phyloP scores from a whole-genome alignment of 2,797 vertebrate genomes.

The Takifugu rubripes region DNA sequence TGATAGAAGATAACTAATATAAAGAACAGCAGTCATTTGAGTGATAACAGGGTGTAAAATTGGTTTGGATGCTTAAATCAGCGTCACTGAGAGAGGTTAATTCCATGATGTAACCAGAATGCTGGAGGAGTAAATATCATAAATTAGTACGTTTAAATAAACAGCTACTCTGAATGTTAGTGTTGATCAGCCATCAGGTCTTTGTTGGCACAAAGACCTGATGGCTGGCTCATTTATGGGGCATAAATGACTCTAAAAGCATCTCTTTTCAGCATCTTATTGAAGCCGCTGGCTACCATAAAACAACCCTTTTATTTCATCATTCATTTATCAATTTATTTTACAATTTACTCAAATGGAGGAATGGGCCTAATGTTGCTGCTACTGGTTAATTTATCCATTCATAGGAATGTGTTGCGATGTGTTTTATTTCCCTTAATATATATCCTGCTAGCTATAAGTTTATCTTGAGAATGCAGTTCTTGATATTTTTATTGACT shows the following conservation, averaged over 20 bases:
- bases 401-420: too few relatives aligned
- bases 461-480: too few relatives aligned
- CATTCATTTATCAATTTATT: neutral
- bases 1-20: neutral
- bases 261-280: slow-evolving; percentile 29
- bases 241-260: slow-evolving; percentile 30
- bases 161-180: neutral
- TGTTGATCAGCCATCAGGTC: neutral
- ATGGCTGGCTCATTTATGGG: slow-evolving; percentile 39
- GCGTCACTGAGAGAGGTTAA: too few relatives aligned
- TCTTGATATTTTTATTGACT: too few relatives aligned
- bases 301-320: slow-evolving; percentile 16
- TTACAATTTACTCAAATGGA: too few relatives aligned
- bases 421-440: too few relatives aligned
- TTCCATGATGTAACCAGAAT: neutral
- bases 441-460: too few relatives aligned
- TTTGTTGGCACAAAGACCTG: slow-evolving; percentile 18
- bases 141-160: slow-evolving; percentile 14
- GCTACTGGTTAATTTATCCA: too few relatives aligned
- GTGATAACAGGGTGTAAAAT: neutral
- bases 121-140: slow-evolving; percentile 7
- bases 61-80: neutral
- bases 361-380: too few relatives aligned
- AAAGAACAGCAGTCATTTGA: neutral
- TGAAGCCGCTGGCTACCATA: slow-evolving; percentile 30